A percentile compares a stretch with the other conserved stretches of the same genome.
phyloP scores from a whole-genome alignment of 2,113 vertebrate genomes.

The Carollia perspicillata region DNA sequence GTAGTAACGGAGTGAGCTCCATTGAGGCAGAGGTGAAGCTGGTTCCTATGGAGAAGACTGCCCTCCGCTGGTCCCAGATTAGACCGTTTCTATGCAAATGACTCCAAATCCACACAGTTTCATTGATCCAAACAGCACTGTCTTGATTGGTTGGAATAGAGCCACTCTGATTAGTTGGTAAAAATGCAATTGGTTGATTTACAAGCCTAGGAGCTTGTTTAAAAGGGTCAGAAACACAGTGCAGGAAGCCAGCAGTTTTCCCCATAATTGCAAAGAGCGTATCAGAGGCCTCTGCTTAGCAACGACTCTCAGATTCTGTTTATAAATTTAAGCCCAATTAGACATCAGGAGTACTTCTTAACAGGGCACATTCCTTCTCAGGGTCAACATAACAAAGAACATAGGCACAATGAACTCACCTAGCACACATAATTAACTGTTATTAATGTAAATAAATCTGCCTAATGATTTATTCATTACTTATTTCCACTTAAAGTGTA shows the following conservation, averaged over 20 bases:
- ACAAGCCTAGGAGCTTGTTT: neutral
- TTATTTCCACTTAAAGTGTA: constrained; percentile 37
- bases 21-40: neutral
- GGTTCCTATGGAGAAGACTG: neutral
- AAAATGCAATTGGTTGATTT: neutral
- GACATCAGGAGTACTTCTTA: neutral
- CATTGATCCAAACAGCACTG: neutral
- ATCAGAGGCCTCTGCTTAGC: neutral
- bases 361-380: neutral
- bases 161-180: too few relatives aligned
- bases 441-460: neutral
- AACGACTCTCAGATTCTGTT: neutral
- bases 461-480: constrained; percentile 44
- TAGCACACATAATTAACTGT: neutral
- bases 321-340: neutral
- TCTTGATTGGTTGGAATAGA: too few relatives aligned
- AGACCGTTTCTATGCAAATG: neutral
- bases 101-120: neutral
- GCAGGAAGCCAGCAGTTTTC: neutral
- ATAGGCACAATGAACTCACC: neutral
- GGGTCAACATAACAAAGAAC: neutral
- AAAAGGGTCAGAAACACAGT: neutral
- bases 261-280: neutral
- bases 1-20: neutral
- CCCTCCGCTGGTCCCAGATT: neutral